phyloP scores from a whole-genome alignment of 2,113 vertebrate genomes.

The Archocentrus centrarchus region DNA sequence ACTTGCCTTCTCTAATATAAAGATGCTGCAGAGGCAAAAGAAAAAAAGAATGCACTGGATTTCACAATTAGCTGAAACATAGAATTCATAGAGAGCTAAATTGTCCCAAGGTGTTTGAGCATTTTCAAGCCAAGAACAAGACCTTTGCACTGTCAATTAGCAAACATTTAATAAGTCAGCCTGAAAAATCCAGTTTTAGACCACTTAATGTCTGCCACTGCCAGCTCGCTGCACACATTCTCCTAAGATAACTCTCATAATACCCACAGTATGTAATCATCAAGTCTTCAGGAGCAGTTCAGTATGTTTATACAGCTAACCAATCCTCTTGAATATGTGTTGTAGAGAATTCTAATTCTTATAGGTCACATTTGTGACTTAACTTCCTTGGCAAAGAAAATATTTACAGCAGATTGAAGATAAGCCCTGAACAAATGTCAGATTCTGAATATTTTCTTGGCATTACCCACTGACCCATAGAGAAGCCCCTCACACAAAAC shows the following conservation, averaged over 20 bases:
- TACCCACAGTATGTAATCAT: constrained; percentile 10
- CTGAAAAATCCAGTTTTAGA: constrained; percentile 48
- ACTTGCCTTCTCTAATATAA: background rate
- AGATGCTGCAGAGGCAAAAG: background rate
- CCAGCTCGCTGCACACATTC: constrained; percentile 22
- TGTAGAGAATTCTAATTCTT: background rate
- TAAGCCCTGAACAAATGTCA: constrained; percentile 52
- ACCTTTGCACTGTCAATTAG: constrained; percentile 65
- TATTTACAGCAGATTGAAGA: constrained; percentile 30
- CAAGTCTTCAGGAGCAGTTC: constrained; percentile 11
- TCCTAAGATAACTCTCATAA: constrained; percentile 19
- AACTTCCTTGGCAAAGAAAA: background rate
- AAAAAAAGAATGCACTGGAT: background rate
- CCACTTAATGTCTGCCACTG: constrained; percentile 25
- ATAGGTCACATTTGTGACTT: constrained; percentile 20
- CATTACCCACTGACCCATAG: constrained; percentile 66
- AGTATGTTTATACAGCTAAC: background rate
- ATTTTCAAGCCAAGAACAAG: constrained; percentile 37
- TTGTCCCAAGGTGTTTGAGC: constrained; percentile 31
- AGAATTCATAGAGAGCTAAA: constrained; percentile 24
- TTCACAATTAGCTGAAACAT: constrained; percentile 9
- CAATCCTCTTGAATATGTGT: background rate
- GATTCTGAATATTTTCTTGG: constrained; percentile 45
- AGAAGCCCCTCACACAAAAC: constrained; percentile 50
- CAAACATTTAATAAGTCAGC: constrained; percentile 54